These are phyloP conservation scores for Melinaea menophilus DNA, from an alignment of 2,888 invertebrate species.

Conservation along the genomic window DNA sequence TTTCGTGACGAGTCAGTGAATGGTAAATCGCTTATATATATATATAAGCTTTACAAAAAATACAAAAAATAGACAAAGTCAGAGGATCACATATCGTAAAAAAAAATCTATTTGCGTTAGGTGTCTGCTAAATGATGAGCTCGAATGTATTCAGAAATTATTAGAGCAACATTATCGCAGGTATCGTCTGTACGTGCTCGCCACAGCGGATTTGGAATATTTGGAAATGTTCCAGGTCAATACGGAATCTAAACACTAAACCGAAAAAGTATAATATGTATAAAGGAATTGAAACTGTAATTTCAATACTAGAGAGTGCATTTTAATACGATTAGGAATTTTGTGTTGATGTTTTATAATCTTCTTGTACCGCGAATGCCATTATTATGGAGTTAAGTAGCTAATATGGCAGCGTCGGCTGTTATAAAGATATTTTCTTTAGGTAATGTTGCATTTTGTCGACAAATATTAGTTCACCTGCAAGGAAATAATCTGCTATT, in stretches of 20 bases:
- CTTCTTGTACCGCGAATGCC: conserved; percentile 28
- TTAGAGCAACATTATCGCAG: conserved; percentile 35
- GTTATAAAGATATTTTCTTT: conserved; percentile 31
- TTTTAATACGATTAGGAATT: conserved; percentile 1
- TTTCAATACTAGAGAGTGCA: background rate
- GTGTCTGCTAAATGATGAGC: conserved; percentile 9
- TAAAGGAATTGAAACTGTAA: conserved; percentile 13
- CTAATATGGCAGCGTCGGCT: conserved; percentile 32
- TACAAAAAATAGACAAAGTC: too few species aligned
- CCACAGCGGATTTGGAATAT: conserved; percentile 31
- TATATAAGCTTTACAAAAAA: too few species aligned
- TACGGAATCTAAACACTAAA: conserved; percentile 18
- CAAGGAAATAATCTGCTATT: conserved; percentile 30
- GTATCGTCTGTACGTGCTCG: conserved; percentile 23
- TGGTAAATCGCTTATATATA: too few species aligned
- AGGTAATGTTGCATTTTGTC: conserved; percentile 29
- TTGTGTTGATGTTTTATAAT: conserved; percentile 17
- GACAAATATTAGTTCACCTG: conserved; percentile 28
- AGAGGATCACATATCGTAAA: too few species aligned
- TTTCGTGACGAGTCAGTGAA: too few species aligned
- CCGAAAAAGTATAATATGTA: background rate
- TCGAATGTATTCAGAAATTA: conserved; percentile 36
- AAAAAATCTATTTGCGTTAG: too few species aligned
- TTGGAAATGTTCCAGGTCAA: conserved; percentile 39
- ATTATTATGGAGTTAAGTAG: conserved; percentile 34